These are phyloP conservation scores for Aphidius colemani DNA, from an alignment of 2,888 invertebrate species.

Conservation along the genomic window DNA sequence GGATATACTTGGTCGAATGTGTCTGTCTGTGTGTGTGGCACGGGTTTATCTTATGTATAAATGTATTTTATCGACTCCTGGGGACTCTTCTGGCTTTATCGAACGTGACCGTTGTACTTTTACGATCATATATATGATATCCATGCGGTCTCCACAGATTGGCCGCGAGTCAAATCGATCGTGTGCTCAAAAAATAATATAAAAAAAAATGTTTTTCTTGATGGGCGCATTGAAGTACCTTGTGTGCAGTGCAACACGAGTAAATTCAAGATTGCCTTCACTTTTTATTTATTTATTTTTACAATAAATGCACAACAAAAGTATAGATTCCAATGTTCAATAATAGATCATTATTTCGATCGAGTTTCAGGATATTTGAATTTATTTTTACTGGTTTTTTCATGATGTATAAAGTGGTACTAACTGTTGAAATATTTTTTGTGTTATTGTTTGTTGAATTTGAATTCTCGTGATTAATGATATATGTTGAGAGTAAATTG, in stretches of 20 bases:
- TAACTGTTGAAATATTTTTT: too few relatives aligned
- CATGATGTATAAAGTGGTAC: background rate
- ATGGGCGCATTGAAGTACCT: background rate
- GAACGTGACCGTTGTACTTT: constrained; percentile 27
- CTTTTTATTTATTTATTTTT: constrained; percentile 7
- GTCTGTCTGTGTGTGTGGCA: constrained; percentile 17
- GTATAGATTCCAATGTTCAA: constrained; percentile 1
- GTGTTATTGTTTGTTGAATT: background rate
- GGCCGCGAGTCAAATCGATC: constrained; percentile 17
- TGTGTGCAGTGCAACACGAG: background rate
- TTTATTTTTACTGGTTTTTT: background rate
- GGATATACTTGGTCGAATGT: too few relatives aligned
- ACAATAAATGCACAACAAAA: background rate
- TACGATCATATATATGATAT: constrained; percentile 1
- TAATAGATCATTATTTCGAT: constrained; percentile 16
- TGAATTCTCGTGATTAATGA: background rate
- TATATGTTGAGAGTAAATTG: too few relatives aligned
- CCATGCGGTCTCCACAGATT: constrained; percentile 9
- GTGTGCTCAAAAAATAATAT: constrained; percentile 6
- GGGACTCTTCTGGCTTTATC: constrained; percentile 23
- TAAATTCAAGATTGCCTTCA: constrained; percentile 9
- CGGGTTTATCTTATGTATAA: constrained; percentile 9
- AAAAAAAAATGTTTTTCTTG: constrained; percentile 8
- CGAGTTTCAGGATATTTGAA: background rate
- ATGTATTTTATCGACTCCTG: constrained; percentile 22